phyloP scores from a whole-genome alignment of 2,888 invertebrate species.

The Chymomyza fuscimana region DNA sequence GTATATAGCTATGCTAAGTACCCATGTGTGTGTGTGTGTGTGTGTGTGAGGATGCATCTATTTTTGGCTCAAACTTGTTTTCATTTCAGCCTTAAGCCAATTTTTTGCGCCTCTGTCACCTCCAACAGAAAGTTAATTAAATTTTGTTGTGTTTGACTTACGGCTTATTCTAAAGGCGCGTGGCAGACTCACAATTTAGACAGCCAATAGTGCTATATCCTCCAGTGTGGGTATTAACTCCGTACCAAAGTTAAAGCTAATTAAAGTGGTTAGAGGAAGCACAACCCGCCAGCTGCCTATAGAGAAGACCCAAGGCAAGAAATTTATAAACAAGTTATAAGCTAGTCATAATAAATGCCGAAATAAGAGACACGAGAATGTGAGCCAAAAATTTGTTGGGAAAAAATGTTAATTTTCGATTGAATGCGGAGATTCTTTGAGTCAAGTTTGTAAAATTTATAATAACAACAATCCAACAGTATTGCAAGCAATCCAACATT shows the following conservation, averaged over 20 bases:
- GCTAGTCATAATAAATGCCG: neutral
- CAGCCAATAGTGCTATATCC: neutral
- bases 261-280: neutral
- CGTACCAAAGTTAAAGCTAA: neutral
- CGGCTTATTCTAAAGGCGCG: conserved; percentile 28
- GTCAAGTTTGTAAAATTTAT: too few species aligned
- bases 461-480: too few species aligned
- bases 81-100: conserved; percentile 34
- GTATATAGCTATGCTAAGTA: neutral
- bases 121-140: conserved; percentile 60
- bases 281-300: neutral
- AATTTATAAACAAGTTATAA: neutral
- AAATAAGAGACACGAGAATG: too few species aligned
- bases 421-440: too few species aligned
- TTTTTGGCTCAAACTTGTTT: conserved; percentile 15
- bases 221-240: neutral
- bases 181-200: neutral
- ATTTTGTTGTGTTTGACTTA: conserved; percentile 60
- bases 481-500: too few species aligned
- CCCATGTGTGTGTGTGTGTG: conserved; percentile 7
- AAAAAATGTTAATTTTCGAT: too few species aligned
- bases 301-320: neutral
- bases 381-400: too few species aligned
- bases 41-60: conserved; percentile 14
- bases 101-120: conserved; percentile 2